Percentiles rank a stretch among this genome's conserved stretches.
Evolutionary conservation across 2,888 invertebrate genomes (phyloP).

Genomic region (Nyleta sp.): DNA sequence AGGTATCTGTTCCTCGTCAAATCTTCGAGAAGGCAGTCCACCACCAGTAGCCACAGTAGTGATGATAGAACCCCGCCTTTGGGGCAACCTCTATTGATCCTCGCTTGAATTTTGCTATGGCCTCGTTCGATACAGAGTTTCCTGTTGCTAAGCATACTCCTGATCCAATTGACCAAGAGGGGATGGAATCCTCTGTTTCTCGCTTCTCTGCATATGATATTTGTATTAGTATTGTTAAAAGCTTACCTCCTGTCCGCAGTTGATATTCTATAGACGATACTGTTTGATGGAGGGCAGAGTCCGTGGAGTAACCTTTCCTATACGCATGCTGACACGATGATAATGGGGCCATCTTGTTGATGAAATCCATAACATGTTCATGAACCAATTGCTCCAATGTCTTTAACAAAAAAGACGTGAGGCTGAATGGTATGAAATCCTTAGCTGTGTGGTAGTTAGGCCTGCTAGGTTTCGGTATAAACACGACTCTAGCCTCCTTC

Average conservation of each 20-base stretch:
- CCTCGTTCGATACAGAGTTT: neutral
- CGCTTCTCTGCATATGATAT: neutral
- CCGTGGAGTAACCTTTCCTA: slow-evolving; percentile 3
- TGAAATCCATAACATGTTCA: too few species aligned
- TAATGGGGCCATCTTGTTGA: neutral
- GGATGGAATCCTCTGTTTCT: neutral
- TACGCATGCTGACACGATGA: neutral
- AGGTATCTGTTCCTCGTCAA: too few species aligned
- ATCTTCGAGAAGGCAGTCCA: neutral
- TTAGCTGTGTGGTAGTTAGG: slow-evolving; percentile 3
- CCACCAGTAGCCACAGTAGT: neutral
- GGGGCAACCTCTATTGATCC: neutral
- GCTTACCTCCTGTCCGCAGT: too few species aligned
- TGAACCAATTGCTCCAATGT: too few species aligned
- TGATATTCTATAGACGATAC: too few species aligned
- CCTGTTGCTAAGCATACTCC: neutral
- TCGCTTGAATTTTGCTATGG: neutral
- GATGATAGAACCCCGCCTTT: neutral
- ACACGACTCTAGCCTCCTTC: too few species aligned
- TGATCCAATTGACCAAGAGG: slow-evolving; percentile 1
- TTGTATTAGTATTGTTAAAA: neutral
- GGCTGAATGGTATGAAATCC: slow-evolving; percentile 2
- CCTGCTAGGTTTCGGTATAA: too few species aligned
- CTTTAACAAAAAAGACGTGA: too few species aligned
- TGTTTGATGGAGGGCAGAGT: slow-evolving; percentile 14